Base-by-base conservation (phyloP, 2,888 invertebrate genomes). In the Epinotia demarniana region DNA sequence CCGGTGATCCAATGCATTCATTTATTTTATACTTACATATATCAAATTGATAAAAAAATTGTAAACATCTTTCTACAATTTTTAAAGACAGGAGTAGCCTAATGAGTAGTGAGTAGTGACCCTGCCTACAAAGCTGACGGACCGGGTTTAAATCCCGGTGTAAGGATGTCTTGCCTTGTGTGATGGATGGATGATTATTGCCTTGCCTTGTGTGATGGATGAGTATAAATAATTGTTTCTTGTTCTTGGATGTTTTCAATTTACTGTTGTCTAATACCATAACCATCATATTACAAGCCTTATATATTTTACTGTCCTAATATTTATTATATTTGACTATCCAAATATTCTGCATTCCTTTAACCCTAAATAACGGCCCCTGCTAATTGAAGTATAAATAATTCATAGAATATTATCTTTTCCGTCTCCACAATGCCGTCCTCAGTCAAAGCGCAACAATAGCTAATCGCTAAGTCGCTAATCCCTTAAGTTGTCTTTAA, bases 401-500 rank as follows among this genome's bases (percentile, higher is more conserved):
- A 69, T 69, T 69, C 58, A 27, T 46, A 60, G 60, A 69, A 69
- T 60, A 68, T 68, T 58, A 69, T 69, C 69, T 60, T 72, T 75
- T 62, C 55, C 43, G 62, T 70, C 70, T 61, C 61, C 49, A 58
- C 57, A 60, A 60, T 43, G 33, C 33, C 33, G 13, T 27, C 39
- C 39, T 27, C 39, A 9, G 60, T 27, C 27, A 53, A 71, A 66
- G 60, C 64, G 39, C 19, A 58, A 70, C 75, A 66, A 75, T 70
- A 62, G 74, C 74, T 70, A 70, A 75, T 67, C 75, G 57, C 67
- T 75, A 62, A 72, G 55, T 49, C 71, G 33, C 66, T 62, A 76
- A 76, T 71, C 77, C 77, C 62, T 70, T 74, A 66, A 58, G 71
- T 46, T 71, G 55, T 13, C 33, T 43, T 57, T 75, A 75, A 77